phyloP scores from a whole-genome alignment of 2,888 invertebrate genomes.

The Stenurella melanura region DNA sequence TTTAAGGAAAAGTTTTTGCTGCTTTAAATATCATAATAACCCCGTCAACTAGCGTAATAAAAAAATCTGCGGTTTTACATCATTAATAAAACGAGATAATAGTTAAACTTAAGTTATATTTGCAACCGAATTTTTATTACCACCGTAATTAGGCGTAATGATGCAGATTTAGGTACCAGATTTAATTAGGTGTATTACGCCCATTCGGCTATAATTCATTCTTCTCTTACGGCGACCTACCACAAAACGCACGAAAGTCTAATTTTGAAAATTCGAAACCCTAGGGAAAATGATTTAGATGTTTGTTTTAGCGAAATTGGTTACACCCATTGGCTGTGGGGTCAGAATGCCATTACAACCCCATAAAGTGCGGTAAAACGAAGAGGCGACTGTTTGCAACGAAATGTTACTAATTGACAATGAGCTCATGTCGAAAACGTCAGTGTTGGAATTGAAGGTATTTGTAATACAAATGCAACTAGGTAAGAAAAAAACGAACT shows the following conservation, averaged over 20 bases:
- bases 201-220: constrained; percentile 39
- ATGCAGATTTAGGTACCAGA: constrained; percentile 42
- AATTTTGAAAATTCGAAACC: constrained; percentile 21
- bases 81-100: constrained; percentile 30
- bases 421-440: not conserved
- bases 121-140: constrained; percentile 42
- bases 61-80: constrained; percentile 29
- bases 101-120: constrained; percentile 45
- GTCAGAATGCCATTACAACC: constrained; percentile 7
- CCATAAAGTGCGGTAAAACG: constrained; percentile 29
- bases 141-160: constrained; percentile 46
- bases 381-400: constrained; percentile 11
- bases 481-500: too few species aligned
- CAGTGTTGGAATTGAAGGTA: not conserved
- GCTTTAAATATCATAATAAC: constrained; percentile 19
- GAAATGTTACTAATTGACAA: constrained; percentile 16
- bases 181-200: constrained; percentile 46
- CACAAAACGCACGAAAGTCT: constrained; percentile 1
- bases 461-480: not conserved
- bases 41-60: constrained; percentile 13
- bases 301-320: constrained; percentile 53
- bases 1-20: constrained; percentile 22
- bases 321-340: constrained; percentile 44
- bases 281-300: constrained; percentile 37
- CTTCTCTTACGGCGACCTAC: constrained; percentile 21